Percentiles rank a stretch among this genome's conserved stretches.
Evolutionary conservation across 2,797 vertebrate genomes (phyloP).

Genomic region (Tympanoctomys barrerae): DNA sequence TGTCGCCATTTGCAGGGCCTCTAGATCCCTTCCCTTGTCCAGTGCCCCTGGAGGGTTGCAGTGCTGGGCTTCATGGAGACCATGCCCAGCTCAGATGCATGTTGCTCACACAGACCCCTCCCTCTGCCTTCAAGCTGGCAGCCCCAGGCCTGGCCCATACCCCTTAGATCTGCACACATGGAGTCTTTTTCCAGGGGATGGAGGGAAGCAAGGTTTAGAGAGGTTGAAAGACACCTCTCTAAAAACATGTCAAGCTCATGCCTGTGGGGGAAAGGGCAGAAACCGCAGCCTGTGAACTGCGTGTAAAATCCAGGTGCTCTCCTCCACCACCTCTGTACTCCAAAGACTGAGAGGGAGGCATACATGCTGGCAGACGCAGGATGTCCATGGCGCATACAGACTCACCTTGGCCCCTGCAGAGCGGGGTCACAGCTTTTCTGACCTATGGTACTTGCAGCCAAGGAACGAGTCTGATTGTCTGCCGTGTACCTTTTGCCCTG

Average conservation of each 20-base stretch:
- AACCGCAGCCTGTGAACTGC: background rate
- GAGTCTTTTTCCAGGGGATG: background rate
- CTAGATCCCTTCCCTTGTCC: background rate
- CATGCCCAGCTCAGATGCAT: background rate
- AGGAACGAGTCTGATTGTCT: conserved; percentile 57
- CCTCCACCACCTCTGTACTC: background rate
- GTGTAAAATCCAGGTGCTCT: background rate
- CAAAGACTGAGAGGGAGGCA: background rate
- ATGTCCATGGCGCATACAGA: rapidly evolving
- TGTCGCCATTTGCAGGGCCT: background rate
- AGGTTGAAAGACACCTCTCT: background rate
- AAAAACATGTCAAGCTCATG: background rate
- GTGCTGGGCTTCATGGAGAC: background rate
- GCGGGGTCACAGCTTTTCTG: background rate
- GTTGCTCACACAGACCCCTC: background rate
- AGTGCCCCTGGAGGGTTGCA: background rate
- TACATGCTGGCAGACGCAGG: rapidly evolving
- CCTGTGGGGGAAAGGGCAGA: background rate
- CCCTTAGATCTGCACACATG: background rate
- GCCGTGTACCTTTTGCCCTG: background rate
- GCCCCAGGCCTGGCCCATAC: background rate
- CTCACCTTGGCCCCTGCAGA: background rate
- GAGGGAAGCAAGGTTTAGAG: background rate
- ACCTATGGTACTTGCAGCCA: background rate
- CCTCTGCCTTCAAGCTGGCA: background rate